Percentiles rank a stretch among this genome's conserved stretches.
These are phyloP conservation scores for Alexandromys fortis DNA, from an alignment of 2,113 vertebrate genomes.

Conservation along the genomic window DNA sequence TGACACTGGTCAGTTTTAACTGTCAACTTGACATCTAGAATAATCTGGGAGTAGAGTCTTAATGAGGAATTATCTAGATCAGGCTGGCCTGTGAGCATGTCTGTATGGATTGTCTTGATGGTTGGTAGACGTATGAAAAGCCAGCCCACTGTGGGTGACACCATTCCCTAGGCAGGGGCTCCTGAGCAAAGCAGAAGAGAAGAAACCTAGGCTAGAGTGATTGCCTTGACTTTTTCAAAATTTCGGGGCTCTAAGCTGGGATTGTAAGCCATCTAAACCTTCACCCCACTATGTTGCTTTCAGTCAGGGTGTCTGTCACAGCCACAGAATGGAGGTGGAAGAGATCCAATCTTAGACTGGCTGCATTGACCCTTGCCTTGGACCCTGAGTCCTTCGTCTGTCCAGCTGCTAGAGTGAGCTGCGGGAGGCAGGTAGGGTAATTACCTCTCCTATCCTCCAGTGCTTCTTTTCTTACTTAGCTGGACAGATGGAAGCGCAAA, in stretches of 20 bases:
- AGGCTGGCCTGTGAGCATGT: no score
- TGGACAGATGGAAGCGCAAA: no score
- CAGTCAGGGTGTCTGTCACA: neutral
- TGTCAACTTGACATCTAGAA: no score
- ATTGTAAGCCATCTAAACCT: neutral
- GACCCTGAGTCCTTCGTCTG: rapidly evolving
- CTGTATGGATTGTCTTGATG: neutral
- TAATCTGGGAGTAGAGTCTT: no score
- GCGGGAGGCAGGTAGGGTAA: rapidly evolving
- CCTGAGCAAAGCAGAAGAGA: no score
- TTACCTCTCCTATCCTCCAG: rapidly evolving
- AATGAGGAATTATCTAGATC: no score
- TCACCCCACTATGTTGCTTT: neutral
- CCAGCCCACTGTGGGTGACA: neutral
- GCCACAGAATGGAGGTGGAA: neutral
- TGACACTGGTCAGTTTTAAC: no score
- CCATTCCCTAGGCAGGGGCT: neutral
- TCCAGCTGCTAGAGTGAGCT: neutral
- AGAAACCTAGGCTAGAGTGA: neutral
- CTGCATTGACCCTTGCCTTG: neutral
- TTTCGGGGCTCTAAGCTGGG: neutral
- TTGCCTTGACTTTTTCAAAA: neutral
- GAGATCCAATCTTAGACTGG: neutral
- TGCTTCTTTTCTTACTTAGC: neutral
- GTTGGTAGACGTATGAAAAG: neutral